Conservation (phyloP, 2,797 vertebrate genomes). For the Mormyrus hasselquistii region DNA sequence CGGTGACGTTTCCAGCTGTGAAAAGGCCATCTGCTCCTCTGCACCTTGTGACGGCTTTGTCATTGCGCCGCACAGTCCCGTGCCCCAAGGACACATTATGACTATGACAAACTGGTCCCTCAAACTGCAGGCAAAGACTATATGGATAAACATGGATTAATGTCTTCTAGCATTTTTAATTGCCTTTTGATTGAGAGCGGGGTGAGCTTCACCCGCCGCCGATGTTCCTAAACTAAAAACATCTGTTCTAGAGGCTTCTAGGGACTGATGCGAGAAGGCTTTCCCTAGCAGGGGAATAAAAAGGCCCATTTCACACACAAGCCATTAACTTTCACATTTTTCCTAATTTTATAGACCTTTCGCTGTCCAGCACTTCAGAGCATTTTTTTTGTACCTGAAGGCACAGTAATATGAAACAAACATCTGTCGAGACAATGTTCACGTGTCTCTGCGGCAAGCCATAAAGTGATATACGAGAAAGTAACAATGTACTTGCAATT, state of each 20-base stretch:
- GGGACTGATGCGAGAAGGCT: background rate
- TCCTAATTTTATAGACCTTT: constrained; percentile 22
- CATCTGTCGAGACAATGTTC: background rate
- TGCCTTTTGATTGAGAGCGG: constrained; percentile 14
- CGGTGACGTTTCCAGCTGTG: constrained; percentile 49
- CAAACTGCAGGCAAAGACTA: constrained; percentile 16
- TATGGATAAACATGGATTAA: constrained; percentile 30
- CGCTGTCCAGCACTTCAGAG: background rate
- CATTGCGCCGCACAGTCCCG: constrained; percentile 43
- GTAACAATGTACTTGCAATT: background rate
- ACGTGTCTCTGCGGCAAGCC: background rate
- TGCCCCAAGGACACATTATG: constrained; percentile 12
- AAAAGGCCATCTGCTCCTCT: constrained; percentile 64
- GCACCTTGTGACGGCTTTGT: constrained; percentile 50
- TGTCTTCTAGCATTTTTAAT: constrained; percentile 29
- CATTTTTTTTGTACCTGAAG: background rate
- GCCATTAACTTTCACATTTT: constrained; percentile 23
- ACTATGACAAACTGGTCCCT: constrained; percentile 29
- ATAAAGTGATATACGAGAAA: background rate
- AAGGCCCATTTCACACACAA: constrained; percentile 19
- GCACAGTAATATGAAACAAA: constrained; percentile 9
- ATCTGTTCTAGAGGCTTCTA: constrained; percentile 12
- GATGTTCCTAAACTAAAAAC: constrained; percentile 19
- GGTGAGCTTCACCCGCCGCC: constrained; percentile 2
- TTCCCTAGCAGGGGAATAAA: constrained; percentile 6